phyloP scores from a whole-genome alignment of 2,888 invertebrate species.

The Nipponacmea schrenckii region DNA sequence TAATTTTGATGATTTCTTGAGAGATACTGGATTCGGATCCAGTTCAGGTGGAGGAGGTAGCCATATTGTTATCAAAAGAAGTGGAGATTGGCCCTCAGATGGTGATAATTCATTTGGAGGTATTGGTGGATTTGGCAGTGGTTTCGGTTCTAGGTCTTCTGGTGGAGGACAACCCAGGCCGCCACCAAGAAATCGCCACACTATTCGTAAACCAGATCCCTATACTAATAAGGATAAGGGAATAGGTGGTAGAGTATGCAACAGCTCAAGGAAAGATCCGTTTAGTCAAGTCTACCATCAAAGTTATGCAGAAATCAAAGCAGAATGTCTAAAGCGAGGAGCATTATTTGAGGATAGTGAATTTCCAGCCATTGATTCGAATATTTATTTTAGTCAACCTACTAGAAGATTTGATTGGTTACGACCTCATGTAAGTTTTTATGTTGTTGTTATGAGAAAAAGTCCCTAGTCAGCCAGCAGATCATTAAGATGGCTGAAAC shows the following conservation, averaged over 20 bases:
- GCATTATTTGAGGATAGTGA: slow-evolving; percentile 88
- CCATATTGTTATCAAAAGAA: too few relatives aligned
- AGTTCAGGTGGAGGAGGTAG: too few relatives aligned
- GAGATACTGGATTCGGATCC: too few relatives aligned
- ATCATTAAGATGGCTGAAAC: background rate
- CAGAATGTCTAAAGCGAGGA: slow-evolving; percentile 78
- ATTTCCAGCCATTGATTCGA: slow-evolving; percentile 83
- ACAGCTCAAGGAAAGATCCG: background rate
- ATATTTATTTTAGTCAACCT: slow-evolving; percentile 84
- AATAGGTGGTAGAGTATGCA: background rate
- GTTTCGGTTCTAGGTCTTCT: background rate
- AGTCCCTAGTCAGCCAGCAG: too few relatives aligned
- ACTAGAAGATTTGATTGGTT: slow-evolving; percentile 89
- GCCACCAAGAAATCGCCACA: background rate
- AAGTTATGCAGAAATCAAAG: slow-evolving; percentile 85
- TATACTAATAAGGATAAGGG: background rate
- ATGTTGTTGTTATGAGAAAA: background rate
- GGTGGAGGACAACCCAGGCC: background rate
- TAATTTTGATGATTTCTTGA: too few relatives aligned
- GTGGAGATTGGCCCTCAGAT: too few relatives aligned
- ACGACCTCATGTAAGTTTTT: slow-evolving; percentile 75
- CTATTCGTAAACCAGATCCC: background rate
- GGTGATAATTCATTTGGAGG: too few relatives aligned
- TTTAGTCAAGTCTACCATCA: slow-evolving; percentile 10
- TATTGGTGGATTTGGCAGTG: background rate